A percentile compares a stretch with the other conserved stretches of the same genome.
phyloP scores from a whole-genome alignment of 1,140 invertebrate genomes.

The Calycopis cecrops region DNA sequence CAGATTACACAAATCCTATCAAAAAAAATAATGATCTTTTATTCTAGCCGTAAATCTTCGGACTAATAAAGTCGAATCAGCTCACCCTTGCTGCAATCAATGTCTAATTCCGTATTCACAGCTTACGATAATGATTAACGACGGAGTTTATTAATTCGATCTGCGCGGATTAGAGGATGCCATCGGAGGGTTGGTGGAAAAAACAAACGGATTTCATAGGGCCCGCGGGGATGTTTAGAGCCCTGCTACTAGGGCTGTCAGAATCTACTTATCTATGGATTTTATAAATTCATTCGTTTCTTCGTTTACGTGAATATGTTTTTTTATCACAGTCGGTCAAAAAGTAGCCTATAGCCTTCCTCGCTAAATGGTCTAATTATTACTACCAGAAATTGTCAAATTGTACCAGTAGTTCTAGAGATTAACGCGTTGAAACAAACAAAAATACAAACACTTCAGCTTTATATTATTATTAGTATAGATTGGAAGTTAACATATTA shows the following conservation, averaged over 20 bases:
- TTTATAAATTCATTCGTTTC: too few relatives aligned
- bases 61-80: conserved; percentile 56
- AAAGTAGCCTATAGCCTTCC: too few relatives aligned
- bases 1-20: conserved; percentile 19
- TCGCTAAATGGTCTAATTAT: too few relatives aligned
- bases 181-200: conserved; percentile 49
- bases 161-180: conserved; percentile 58
- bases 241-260: conserved; percentile 36
- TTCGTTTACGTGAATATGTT: too few relatives aligned
- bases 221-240: conserved; percentile 36
- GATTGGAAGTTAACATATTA: too few relatives aligned
- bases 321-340: too few relatives aligned
- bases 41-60: conserved; percentile 50
- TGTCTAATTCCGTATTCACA: conserved; percentile 67
- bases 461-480: too few relatives aligned
- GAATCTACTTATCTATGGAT: neutral
- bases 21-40: conserved; percentile 46
- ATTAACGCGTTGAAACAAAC: too few relatives aligned
- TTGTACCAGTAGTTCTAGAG: too few relatives aligned
- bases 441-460: too few relatives aligned
- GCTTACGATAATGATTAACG: conserved; percentile 72
- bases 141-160: conserved; percentile 72
- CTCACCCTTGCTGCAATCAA: conserved; percentile 64
- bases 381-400: too few relatives aligned
- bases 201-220: conserved; percentile 68